These are phyloP conservation scores for Grallaria varia DNA, from an alignment of 2,113 vertebrate genomes.

Conservation along the genomic window DNA sequence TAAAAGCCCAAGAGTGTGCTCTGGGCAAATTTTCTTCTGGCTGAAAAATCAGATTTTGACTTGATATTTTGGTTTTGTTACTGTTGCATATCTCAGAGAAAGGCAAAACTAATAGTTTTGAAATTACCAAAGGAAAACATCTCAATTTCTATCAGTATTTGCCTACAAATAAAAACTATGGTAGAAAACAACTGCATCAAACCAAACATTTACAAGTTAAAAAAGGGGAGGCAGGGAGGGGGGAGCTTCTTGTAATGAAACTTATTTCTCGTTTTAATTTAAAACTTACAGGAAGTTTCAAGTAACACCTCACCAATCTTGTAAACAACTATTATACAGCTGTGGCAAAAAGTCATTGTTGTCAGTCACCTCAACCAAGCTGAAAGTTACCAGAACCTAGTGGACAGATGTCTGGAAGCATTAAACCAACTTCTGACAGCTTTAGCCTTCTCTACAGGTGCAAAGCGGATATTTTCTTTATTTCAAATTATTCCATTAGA, in stretches of 20 bases:
- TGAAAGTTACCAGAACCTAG: not conserved
- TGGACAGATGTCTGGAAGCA: not conserved
- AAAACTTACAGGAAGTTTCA: not conserved
- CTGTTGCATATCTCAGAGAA: not conserved
- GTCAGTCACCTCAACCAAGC: accelerated
- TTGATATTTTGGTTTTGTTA: not conserved
- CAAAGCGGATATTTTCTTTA: not conserved
- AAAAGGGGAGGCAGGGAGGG: accelerated
- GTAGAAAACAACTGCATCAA: not conserved
- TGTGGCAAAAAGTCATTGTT: not conserved
- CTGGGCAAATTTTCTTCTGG: not conserved
- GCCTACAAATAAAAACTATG: not conserved
- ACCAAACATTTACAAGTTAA: not conserved
- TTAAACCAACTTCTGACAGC: not conserved
- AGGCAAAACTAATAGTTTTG: not conserved
- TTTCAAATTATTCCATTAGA: not conserved
- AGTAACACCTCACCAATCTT: not conserved
- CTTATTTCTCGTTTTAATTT: not conserved
- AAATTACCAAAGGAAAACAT: not conserved
- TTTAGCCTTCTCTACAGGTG: not conserved
- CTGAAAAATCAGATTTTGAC: not conserved
- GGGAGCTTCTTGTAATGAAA: not conserved
- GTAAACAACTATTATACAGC: not conserved
- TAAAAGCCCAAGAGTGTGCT: not conserved
- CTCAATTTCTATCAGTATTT: not conserved